Percentiles rank a stretch among this genome's conserved stretches.
phyloP scores from a whole-genome alignment of 2,113 vertebrate species.

The Phylloscopus trochilus region DNA sequence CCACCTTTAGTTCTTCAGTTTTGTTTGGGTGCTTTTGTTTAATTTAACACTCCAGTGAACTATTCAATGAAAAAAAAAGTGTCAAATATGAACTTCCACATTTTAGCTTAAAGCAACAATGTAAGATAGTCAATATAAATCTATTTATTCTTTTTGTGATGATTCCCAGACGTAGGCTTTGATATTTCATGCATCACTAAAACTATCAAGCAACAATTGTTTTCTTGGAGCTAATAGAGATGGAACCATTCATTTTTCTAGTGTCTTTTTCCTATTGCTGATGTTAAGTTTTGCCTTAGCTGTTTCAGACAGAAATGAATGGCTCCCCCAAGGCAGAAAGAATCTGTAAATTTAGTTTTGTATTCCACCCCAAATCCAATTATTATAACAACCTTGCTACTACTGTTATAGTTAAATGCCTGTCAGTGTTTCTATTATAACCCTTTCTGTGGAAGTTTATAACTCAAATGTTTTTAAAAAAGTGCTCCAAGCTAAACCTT shows the following conservation, averaged over 20 bases:
- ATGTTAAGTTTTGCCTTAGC: constrained; percentile 7
- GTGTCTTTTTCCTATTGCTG: background rate
- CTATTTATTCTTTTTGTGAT: constrained; percentile 11
- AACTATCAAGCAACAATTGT: constrained; percentile 23
- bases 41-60: constrained; percentile 70
- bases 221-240: constrained; percentile 12
- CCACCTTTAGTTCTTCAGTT: constrained; percentile 29
- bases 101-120: constrained; percentile 53
- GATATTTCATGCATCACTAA: constrained; percentile 43
- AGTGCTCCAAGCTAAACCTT: constrained; percentile 19
- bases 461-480: background rate
- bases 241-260: constrained; percentile 7
- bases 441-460: constrained; percentile 7
- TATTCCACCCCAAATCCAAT: constrained; percentile 61
- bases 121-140: constrained; percentile 46
- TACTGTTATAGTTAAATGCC: constrained; percentile 21
- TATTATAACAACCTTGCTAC: constrained; percentile 37
- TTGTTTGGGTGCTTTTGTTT: constrained; percentile 58
- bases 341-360: constrained; percentile 52
- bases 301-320: constrained; percentile 57
- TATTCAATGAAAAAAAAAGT: background rate
- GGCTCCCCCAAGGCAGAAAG: constrained; percentile 37
- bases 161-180: background rate
- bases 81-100: background rate
- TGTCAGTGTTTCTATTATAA: constrained; percentile 25